Evolutionary conservation across 2,113 vertebrate species (phyloP), one percentile per base, ranked within the genome.

Genomic region (Dipodomys stephensi): DNA sequence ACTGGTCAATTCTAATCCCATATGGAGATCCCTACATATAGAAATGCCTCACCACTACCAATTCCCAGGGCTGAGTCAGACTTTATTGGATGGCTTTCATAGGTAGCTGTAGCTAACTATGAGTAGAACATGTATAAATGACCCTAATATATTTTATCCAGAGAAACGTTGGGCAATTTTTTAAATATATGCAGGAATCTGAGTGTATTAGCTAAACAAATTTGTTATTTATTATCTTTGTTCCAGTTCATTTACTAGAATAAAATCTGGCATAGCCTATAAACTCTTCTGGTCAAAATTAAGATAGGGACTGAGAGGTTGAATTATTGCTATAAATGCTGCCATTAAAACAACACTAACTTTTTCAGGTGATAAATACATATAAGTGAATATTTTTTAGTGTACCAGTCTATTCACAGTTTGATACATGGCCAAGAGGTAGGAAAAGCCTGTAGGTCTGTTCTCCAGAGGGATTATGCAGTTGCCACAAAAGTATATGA

Each of bases 401-500:
- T 74, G 12, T 62, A 60, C 28, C n/a, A 46, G 6, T 91, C 46
- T 93, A 62, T 39, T 73, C 57, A 73, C 20, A 46, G 71, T 81
- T 91, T 83, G 74, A 30, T 49, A 72, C 4, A 27, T 25, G 78
- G 73, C 39, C 71, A 76, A 73, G 46, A 88, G 16, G 39, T 91
- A 8, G 60, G 73, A 81, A 88, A 83, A 19, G 16, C 15, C 27
- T 76, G 69, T 39, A 76, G n/a, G 69, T 91, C 57, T 53, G 44
- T 49, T 92, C 49, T 95, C 32, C 20, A 93, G 20, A 84, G 64
- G 20, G 44, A 65, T 94, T 93, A 44, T 95, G 6, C 30, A 92
- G 39, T 49, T 82, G 32, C 4, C 30, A 53, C 30, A 15, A 71
- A 87, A 90, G 12, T 71, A 67, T 30, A 69, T 65, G 64, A 87